Evolutionary conservation across 2,888 invertebrate genomes (phyloP).

Genomic region (Zaprionus bogoriensis): DNA sequence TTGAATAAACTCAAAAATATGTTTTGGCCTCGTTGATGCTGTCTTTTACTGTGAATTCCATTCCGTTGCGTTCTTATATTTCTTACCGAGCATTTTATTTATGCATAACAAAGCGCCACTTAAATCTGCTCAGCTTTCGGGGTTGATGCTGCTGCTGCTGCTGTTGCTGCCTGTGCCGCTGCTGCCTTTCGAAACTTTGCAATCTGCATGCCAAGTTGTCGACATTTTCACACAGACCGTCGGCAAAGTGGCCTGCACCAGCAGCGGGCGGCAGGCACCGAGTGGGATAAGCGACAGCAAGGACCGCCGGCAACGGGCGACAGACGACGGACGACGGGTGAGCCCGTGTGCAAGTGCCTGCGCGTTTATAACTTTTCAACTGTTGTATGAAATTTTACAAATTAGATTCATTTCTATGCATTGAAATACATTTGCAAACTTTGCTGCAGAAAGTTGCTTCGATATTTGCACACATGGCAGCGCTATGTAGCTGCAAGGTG

Average conservation of each 20-base stretch:
- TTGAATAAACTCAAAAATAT: conserved; percentile 76
- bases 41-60: conserved; percentile 12
- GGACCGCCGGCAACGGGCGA: conserved; percentile 24
- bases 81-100: conserved; percentile 72
- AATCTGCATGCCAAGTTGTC: conserved; percentile 77
- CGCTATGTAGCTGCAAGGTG: neutral
- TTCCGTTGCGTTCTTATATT: conserved; percentile 55
- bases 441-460: conserved; percentile 74
- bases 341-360: conserved; percentile 76
- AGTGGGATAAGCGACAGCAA: neutral
- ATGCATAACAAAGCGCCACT: conserved; percentile 77
- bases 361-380: conserved; percentile 79
- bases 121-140: conserved; percentile 71
- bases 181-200: conserved; percentile 73
- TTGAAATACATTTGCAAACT: conserved; percentile 77
- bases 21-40: conserved; percentile 41
- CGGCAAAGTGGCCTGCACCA: conserved; percentile 31
- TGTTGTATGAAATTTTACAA: conserved; percentile 79
- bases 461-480: conserved; percentile 63
- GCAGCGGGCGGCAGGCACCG: conserved; percentile 7
- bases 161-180: conserved; percentile 33
- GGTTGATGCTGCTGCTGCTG: conserved; percentile 28
- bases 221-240: conserved; percentile 75
- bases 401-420: conserved; percentile 78
- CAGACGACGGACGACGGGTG: conserved; percentile 66